These are phyloP conservation scores for Tenthredo mesomela DNA, from an alignment of 2,888 invertebrate species.

Conservation along the genomic window DNA sequence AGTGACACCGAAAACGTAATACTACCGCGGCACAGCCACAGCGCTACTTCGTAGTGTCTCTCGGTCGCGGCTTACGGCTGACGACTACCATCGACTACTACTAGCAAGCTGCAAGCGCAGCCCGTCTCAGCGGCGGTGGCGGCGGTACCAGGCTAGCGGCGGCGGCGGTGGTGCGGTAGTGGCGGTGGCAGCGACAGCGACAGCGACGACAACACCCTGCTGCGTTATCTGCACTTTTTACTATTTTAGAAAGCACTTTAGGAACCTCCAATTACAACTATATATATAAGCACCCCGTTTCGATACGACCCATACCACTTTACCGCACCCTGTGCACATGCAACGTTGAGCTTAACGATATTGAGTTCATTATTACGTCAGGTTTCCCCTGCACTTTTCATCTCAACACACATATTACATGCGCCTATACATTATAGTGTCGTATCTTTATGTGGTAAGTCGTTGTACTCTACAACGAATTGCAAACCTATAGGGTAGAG, in stretches of 20 bases:
- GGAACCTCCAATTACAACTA: neutral
- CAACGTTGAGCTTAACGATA: neutral
- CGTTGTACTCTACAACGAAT: neutral
- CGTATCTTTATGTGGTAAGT: neutral
- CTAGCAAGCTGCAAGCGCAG: slow-evolving; percentile 43
- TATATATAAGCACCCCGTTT: neutral
- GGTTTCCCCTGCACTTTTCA: neutral
- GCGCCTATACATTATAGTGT: neutral
- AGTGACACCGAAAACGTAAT: slow-evolving; percentile 41
- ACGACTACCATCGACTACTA: slow-evolving; percentile 43
- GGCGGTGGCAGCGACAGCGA: neutral
- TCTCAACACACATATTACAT: neutral
- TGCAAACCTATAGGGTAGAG: neutral
- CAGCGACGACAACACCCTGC: neutral
- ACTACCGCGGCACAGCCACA: neutral
- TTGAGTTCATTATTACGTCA: slow-evolving; percentile 16
- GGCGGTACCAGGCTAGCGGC: neutral
- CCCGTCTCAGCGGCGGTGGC: neutral
- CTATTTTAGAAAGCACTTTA: slow-evolving; percentile 14
- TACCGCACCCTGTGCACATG: neutral
- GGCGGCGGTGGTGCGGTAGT: neutral
- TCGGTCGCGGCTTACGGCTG: slow-evolving; percentile 31
- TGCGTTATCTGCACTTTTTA: slow-evolving; percentile 19
- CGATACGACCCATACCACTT: neutral
- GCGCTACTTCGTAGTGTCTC: neutral